These are phyloP conservation scores for Streptopelia turtur DNA, from an alignment of 2,797 vertebrate genomes.

Conservation along the genomic window DNA sequence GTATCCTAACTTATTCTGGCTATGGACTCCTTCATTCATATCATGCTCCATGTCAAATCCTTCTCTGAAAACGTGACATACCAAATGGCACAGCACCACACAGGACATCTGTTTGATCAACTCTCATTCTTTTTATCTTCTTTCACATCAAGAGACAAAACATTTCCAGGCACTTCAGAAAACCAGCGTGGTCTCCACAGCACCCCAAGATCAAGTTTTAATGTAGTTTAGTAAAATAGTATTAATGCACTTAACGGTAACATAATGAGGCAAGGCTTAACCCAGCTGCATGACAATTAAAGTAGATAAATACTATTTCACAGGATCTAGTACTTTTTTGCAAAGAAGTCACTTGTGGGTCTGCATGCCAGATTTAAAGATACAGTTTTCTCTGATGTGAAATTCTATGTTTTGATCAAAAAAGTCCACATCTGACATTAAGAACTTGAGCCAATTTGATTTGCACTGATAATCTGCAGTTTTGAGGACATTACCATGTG, in stretches of 20 bases:
- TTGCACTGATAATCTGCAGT: background rate
- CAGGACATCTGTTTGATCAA: background rate
- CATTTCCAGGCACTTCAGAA: slow-evolving; percentile 27
- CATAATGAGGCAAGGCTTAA: slow-evolving; percentile 54
- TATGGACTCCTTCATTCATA: background rate
- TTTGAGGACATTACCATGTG: background rate
- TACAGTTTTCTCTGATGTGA: background rate
- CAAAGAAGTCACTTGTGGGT: background rate
- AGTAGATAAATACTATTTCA: slow-evolving; percentile 53
- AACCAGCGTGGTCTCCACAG: slow-evolving; percentile 15
- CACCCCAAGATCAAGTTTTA: slow-evolving; percentile 25
- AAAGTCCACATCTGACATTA: background rate
- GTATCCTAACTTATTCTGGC: background rate
- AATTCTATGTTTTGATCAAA: slow-evolving; percentile 18
- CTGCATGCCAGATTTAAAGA: slow-evolving; percentile 2
- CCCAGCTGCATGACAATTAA: slow-evolving; percentile 57
- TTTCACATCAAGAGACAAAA: background rate
- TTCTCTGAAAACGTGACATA: background rate
- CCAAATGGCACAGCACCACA: background rate
- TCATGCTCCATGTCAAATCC: background rate
- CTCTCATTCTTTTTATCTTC: background rate
- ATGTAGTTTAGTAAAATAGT: slow-evolving; percentile 52
- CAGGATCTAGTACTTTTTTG: slow-evolving; percentile 28
- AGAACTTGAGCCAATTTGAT: slow-evolving; percentile 15
- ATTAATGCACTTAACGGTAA: slow-evolving; percentile 47